phyloP scores from a whole-genome alignment of 2,113 vertebrate genomes.

The Misgurnus mizolepis region DNA sequence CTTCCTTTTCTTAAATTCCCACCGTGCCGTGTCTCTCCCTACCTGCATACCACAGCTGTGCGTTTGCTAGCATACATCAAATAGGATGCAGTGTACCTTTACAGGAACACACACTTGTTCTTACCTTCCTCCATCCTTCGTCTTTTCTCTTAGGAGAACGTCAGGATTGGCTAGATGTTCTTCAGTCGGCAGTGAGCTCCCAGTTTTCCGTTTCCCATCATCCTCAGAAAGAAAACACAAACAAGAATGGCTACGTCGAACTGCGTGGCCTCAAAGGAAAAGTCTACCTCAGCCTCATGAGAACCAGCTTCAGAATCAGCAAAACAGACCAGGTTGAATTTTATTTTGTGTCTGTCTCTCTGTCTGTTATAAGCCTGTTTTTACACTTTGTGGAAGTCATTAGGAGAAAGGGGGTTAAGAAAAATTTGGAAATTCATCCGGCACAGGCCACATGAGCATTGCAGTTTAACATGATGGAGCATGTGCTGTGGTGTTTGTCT shows the following conservation, averaged over 20 bases:
- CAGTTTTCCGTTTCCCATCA: constrained; percentile 69
- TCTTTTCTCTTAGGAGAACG: constrained; percentile 81
- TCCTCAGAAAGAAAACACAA: constrained; percentile 67
- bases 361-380: background rate
- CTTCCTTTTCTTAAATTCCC: constrained; percentile 49
- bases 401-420: no score
- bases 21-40: constrained; percentile 12
- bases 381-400: no score
- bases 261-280: constrained; percentile 92
- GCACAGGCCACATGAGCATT: background rate
- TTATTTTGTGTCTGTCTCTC: background rate
- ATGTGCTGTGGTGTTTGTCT: background rate
- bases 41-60: constrained; percentile 30
- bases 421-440: no score
- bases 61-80: constrained; percentile 34
- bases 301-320: constrained; percentile 89
- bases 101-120: constrained; percentile 23
- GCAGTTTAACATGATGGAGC: background rate
- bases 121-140: constrained; percentile 45
- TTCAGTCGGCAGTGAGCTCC: constrained; percentile 78
- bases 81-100: constrained; percentile 24
- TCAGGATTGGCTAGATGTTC: constrained; percentile 87
- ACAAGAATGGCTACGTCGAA: constrained; percentile 88
- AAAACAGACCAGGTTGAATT: constrained; percentile 92
- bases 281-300: constrained; percentile 87